A percentile compares a stretch with the other conserved stretches of the same genome.
These are phyloP conservation scores for Chionodraco myersi DNA, from an alignment of 2,113 vertebrate species.

Conservation along the genomic window DNA sequence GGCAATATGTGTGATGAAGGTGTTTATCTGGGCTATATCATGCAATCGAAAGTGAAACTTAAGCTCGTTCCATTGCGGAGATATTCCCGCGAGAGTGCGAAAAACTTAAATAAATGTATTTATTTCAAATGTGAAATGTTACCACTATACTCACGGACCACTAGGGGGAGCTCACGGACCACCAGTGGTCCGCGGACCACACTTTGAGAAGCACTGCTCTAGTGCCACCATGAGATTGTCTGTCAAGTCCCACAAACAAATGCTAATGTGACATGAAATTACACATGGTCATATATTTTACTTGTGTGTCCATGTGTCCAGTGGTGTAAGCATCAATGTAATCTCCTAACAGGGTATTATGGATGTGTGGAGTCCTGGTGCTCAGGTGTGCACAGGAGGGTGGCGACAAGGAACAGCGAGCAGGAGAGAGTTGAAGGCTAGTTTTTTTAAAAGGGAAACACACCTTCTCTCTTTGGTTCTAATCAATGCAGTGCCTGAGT, in stretches of 20 bases:
- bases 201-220: background rate
- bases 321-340: background rate
- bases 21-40: too few relatives aligned
- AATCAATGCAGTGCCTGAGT: constrained; percentile 36
- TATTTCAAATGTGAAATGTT: too few relatives aligned
- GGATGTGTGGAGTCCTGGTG: background rate
- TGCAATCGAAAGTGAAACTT: too few relatives aligned
- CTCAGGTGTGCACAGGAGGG: constrained; percentile 14
- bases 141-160: too few relatives aligned
- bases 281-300: background rate
- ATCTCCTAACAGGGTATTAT: background rate
- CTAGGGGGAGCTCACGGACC: too few relatives aligned
- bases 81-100: too few relatives aligned
- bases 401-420: background rate
- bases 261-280: background rate
- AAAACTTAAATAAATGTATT: too few relatives aligned
- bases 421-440: background rate
- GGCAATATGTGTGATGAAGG: too few relatives aligned
- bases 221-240: background rate
- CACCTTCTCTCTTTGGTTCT: constrained; percentile 22
- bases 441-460: constrained; percentile 29
- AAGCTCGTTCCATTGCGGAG: too few relatives aligned
- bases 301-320: background rate
- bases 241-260: background rate
- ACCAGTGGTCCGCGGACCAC: too few relatives aligned